These are phyloP conservation scores for Lepus europaeus DNA, from an alignment of 2,113 vertebrate genomes.

Conservation along the genomic window DNA sequence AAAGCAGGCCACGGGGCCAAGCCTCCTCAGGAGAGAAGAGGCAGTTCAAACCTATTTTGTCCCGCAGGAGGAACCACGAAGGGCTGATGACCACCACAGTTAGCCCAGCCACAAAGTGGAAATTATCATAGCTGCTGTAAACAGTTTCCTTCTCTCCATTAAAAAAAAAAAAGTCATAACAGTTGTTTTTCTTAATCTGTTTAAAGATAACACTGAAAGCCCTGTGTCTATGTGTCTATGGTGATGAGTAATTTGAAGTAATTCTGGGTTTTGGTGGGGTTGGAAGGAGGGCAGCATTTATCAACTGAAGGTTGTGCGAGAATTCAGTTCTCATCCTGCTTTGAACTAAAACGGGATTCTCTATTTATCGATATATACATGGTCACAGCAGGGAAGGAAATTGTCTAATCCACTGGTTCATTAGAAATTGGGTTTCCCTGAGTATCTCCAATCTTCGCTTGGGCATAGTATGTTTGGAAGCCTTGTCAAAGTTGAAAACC, in stretches of 20 bases:
- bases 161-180: not conserved
- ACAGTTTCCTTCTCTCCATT: not conserved
- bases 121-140: not conserved
- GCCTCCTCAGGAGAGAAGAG: not conserved
- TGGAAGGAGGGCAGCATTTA: not conserved
- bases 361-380: not conserved
- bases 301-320: not conserved
- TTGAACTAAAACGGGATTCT: not conserved
- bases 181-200: not conserved
- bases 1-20: not conserved
- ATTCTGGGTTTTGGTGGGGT: not conserved
- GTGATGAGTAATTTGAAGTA: not conserved
- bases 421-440: not conserved
- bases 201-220: not conserved
- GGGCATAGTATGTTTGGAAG: not conserved
- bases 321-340: not conserved
- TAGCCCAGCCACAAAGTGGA: not conserved
- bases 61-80: not conserved
- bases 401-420: not conserved
- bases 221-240: too few relatives aligned
- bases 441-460: not conserved
- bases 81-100: not conserved
- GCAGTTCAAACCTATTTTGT: not conserved
- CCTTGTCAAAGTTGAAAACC: not conserved
- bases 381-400: conserved; percentile 12